Conservation (phyloP, 2,113 vertebrate species). For the Arenaria interpres region DNA sequence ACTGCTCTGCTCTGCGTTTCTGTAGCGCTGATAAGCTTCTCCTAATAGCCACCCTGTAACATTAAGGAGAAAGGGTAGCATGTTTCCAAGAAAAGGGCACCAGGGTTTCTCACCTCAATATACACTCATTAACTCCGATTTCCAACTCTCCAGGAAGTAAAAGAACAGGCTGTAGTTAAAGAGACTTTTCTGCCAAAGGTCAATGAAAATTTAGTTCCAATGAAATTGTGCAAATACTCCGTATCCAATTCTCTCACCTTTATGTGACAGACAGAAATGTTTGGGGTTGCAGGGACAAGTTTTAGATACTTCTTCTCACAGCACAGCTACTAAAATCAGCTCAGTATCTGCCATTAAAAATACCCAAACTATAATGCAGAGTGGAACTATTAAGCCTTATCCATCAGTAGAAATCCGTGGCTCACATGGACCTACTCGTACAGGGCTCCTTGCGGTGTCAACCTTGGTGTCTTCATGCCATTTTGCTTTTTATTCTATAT, state of each 20-base stretch:
- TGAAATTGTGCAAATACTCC: not conserved
- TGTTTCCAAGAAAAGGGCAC: slow-evolving; percentile 36
- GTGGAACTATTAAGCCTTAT: not conserved
- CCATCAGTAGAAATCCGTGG: not conserved
- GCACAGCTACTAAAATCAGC: not conserved
- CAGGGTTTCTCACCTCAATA: slow-evolving; percentile 36
- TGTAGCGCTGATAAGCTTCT: not conserved
- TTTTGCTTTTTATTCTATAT: not conserved
- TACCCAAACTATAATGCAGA: not conserved
- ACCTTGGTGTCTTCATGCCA: not conserved
- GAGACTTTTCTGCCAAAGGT: slow-evolving; percentile 33
- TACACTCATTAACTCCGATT: slow-evolving; percentile 29
- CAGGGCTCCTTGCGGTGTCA: not conserved
- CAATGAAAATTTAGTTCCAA: slow-evolving; percentile 25
- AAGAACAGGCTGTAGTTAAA: slow-evolving; percentile 1
- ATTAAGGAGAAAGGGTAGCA: not conserved
- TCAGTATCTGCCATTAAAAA: not conserved
- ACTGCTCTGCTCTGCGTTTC: not conserved
- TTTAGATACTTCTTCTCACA: not conserved
- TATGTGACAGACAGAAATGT: not conserved
- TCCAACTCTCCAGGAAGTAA: slow-evolving; percentile 22
- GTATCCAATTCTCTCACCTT: not conserved
- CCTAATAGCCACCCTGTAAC: not conserved
- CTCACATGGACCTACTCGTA: not conserved
- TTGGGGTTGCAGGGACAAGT: not conserved